phyloP scores from a whole-genome alignment of 2,797 vertebrate species.

The Agapornis canus region DNA sequence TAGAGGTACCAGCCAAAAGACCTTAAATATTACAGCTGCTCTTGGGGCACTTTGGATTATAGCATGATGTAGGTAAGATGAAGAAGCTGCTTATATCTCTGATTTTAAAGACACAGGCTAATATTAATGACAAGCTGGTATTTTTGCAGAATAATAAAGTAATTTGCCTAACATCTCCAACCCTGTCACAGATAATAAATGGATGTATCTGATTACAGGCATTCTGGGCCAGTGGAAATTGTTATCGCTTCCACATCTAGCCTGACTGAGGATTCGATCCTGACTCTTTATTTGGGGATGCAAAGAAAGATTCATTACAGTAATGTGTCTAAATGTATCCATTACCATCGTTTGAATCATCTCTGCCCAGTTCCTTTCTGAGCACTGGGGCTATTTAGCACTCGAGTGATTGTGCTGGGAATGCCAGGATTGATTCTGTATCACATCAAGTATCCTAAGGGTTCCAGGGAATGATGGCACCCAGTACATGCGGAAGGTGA shows the following conservation, averaged over 20 bases:
- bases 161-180: conserved; percentile 39
- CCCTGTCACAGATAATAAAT: conserved; percentile 51
- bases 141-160: conserved; percentile 51
- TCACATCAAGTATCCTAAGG: fast-evolving
- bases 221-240: conserved; percentile 22
- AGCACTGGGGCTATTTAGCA: background rate
- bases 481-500: background rate
- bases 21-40: conserved; percentile 51
- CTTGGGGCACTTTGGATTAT: conserved; percentile 40
- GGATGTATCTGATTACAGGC: conserved; percentile 22
- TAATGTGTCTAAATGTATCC: background rate
- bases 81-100: conserved; percentile 47
- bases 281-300: background rate
- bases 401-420: background rate
- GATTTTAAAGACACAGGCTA: conserved; percentile 43
- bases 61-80: conserved; percentile 41
- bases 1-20: conserved; percentile 58
- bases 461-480: background rate
- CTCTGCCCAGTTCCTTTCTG: background rate
- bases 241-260: background rate
- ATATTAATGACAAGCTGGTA: conserved; percentile 39
- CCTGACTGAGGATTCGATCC: background rate
- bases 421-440: background rate
- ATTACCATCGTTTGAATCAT: background rate
- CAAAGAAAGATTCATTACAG: background rate